Base-by-base conservation (phyloP, 2,888 invertebrate genomes). In the Drosophila anomelani region DNA sequence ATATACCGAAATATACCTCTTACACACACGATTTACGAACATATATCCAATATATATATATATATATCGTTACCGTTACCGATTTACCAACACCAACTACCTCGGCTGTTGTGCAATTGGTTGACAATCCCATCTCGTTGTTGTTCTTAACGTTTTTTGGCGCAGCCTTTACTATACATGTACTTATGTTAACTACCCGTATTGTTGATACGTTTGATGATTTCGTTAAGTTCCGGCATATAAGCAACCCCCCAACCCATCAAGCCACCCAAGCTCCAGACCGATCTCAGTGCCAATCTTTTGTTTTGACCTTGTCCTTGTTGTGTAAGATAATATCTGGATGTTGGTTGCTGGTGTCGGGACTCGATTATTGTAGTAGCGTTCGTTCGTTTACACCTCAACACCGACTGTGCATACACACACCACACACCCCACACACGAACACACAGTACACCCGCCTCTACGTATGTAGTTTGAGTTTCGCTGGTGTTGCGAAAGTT, bases 401-500 rank as follows among this genome's bases (percentile, higher is more conserved):
- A 72, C 43, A 49, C 26, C 32, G 55, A 39, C 41, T 20, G 41
- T 54, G 54, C 26, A 54, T 26, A 70, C 32, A 63, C 43, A 54
- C 43, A 41, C 46, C 29, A 39, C 17, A 63, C 43, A 54, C 43
- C 55, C 74, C 59, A 34, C 51, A 36, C 51, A 23, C 23, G 8
- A 0, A 74, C 63, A 58, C 43, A 38, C 43, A 38, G 23, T 55
- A 57, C 62, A 67, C 58, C 64, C 41, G 64, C 58, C 46, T 43
- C 41, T 51, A 68, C 53, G 67, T 76, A 58, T 55, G 76, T 85
- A 85, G 87, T 58, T 82, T 77, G 77, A 76, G 68, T 55, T 70
- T 87, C 85, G 84, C 84, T 86, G 67, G 75, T 82, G 81, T 86
- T 84, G 84, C 84, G 84, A 81, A 66, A 55, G 69, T 76, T 72